Conservation (phyloP, 2,113 vertebrate species). For the Aramus guarauna region DNA sequence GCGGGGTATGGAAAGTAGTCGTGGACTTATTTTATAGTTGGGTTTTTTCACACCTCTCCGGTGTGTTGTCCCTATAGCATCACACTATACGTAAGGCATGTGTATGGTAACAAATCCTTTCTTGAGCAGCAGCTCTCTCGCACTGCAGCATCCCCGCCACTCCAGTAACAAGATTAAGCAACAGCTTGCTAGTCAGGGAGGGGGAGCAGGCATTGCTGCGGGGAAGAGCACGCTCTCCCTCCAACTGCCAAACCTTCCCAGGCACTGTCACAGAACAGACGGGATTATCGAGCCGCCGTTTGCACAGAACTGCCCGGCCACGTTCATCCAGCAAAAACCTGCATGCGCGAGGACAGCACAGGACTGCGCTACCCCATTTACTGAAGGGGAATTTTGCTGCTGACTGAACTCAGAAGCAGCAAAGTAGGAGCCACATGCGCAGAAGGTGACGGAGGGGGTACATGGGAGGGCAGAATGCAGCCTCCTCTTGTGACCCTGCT, state of each 20-base stretch:
- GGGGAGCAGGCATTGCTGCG: not conserved
- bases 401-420: not conserved
- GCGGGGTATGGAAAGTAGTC: not conserved
- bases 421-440: rapidly evolving
- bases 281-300: not conserved
- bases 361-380: not conserved
- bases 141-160: not conserved
- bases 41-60: not conserved
- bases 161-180: not conserved
- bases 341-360: rapidly evolving
- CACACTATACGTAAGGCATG: rapidly evolving
- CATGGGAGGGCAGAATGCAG: rapidly evolving
- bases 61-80: not conserved
- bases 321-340: not conserved
- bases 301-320: not conserved
- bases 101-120: not conserved
- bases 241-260: not conserved
- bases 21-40: not conserved
- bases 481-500: rapidly evolving
- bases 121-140: not conserved
- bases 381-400: not conserved
- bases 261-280: not conserved
- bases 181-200: not conserved
- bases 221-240: not conserved
- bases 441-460: not conserved